Base-by-base conservation (phyloP, 2,888 invertebrate species). In the Liodrosophila aerea region DNA sequence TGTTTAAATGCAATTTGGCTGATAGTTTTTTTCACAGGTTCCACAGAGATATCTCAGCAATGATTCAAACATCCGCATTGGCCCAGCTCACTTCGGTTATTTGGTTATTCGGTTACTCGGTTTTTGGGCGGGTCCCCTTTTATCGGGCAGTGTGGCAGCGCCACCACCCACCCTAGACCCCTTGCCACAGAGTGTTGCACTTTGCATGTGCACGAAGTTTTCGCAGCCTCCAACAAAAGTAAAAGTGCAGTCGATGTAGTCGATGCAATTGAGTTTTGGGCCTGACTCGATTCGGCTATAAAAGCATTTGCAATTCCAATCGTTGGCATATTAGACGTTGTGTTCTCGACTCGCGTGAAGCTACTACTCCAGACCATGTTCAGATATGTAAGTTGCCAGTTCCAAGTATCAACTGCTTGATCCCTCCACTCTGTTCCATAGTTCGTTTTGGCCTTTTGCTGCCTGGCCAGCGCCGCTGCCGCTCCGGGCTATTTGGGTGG, bases 401-500 rank as follows among this genome's bases (percentile, higher is more conserved):
- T 2, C 5, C 43, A 47, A 31, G 9, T 8, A 36, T 16, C 27
- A 13, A 27, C 22, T 13, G 11, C 3, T 13, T 5, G 7, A 7
- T 22, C 40, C 5, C n/a, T 2, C 7, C 7, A 9, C 18, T 9
- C 13, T 8, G 12, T 8, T n/a, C 7, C 11, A 8, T 59, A 87
- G 89, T 67, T 89, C 44, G 59, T 85, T 51, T 71, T 88, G 31
- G 76, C 82, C 50, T 73, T 80, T 40, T 85, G 82, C 61, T 74
- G 88, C 58, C 57, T 88, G 59, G 88, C 88, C 59, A 76, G 87
- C 63, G 88, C 68, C 64, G 75, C 76, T 44, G 89, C 88, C 53
- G 87, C 87, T 74, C 89, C 89, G 71, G 89, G 89, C 69, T 85
- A 87, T 40, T 61, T 88, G 68, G 88, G 87, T 36, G 87, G 76